These are phyloP conservation scores for Apis mellifera DNA, from an alignment of 1,140 invertebrate genomes.

Conservation along the genomic window DNA sequence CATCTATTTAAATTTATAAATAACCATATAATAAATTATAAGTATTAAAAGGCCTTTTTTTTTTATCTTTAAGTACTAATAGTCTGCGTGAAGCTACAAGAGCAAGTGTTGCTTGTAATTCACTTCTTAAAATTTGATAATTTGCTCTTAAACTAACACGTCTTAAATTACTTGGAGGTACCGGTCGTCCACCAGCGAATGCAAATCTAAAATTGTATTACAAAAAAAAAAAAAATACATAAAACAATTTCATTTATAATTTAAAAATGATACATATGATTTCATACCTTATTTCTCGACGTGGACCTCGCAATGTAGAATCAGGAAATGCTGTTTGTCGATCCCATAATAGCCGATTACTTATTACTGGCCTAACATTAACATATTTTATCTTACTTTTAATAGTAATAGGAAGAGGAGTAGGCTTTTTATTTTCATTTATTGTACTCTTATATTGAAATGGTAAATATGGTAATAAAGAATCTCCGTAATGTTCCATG, in stretches of 20 bases:
- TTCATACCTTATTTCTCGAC: constrained; percentile 77
- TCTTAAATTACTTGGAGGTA: constrained; percentile 75
- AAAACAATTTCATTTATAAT: not conserved
- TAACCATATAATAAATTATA: constrained; percentile 74
- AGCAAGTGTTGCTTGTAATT: constrained; percentile 75
- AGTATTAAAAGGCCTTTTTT: constrained; percentile 66
- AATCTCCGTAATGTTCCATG: constrained; percentile 77
- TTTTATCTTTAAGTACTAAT: constrained; percentile 75
- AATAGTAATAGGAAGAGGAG: constrained; percentile 75
- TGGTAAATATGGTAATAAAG: constrained; percentile 76
- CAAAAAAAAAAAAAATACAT: not conserved
- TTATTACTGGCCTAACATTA: constrained; percentile 66
- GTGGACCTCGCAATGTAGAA: constrained; percentile 73
- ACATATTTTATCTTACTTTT: constrained; percentile 78
- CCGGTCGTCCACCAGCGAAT: constrained; percentile 77
- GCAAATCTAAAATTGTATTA: constrained; percentile 73
- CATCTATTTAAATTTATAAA: constrained; percentile 60
- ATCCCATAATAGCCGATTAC: constrained; percentile 66
- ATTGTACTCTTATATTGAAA: constrained; percentile 42
- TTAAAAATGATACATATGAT: not conserved
- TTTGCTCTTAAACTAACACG: constrained; percentile 77
- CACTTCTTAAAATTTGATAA: constrained; percentile 78
- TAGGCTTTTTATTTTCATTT: constrained; percentile 50
- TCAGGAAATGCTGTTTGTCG: constrained; percentile 76
- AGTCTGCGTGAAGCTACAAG: constrained; percentile 75